phyloP scores from a whole-genome alignment of 1,140 invertebrate genomes.

The Conus ventricosus region DNA sequence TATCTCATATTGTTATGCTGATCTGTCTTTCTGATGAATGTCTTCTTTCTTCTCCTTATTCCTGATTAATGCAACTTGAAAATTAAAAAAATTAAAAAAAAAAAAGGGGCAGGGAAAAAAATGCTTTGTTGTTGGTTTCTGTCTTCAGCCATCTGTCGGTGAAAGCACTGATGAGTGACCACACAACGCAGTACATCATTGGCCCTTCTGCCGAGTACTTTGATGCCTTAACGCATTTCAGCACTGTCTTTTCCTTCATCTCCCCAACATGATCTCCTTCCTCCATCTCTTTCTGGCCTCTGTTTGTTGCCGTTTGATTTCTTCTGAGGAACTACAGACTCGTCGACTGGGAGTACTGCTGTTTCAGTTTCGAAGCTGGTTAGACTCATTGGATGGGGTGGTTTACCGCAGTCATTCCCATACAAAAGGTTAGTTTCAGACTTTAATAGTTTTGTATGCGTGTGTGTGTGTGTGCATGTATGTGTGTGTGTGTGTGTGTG shows the following conservation, averaged over 20 bases:
- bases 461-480: no score
- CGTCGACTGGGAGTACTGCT: slow-evolving; percentile 65
- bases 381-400: slow-evolving; percentile 71
- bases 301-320: slow-evolving; percentile 64
- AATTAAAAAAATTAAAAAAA: no score
- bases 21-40: no score
- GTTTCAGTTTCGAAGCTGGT: slow-evolving; percentile 65
- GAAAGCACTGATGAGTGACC: slow-evolving; percentile 71
- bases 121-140: no score
- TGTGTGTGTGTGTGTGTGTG: no score
- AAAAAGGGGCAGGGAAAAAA: no score
- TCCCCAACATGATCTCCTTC: slow-evolving; percentile 70
- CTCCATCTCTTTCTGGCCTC: slow-evolving; percentile 63
- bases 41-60: no score
- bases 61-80: no score
- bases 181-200: slow-evolving; percentile 64
- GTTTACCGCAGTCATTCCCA: slow-evolving; percentile 63
- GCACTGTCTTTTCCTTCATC: slow-evolving; percentile 67
- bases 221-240: slow-evolving; percentile 66
- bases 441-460: no score
- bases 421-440: slow-evolving; percentile 39
- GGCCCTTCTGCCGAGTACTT: slow-evolving; percentile 66
- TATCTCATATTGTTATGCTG: no score
- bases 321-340: slow-evolving; percentile 60
- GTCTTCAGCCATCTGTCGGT: slow-evolving; percentile 57